These are phyloP conservation scores for Olivierus martensii DNA, from an alignment of 1,140 invertebrate genomes.

Conservation along the genomic window DNA sequence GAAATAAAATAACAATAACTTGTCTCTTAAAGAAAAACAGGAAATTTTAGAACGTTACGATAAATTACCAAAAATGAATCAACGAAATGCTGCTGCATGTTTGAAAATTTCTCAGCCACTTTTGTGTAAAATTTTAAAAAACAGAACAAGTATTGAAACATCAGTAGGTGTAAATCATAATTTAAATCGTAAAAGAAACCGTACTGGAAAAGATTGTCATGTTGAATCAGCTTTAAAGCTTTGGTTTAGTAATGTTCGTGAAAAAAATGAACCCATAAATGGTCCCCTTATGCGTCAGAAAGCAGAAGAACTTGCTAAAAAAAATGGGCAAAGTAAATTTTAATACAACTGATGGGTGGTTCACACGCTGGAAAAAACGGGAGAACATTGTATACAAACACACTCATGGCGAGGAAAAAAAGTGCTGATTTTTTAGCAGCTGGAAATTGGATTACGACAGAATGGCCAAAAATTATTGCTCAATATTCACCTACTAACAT, in stretches of 20 bases:
- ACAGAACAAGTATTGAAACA: neutral
- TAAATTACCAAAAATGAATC: neutral
- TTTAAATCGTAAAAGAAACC: neutral
- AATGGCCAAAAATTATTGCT: neutral
- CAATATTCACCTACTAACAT: neutral
- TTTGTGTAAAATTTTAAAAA: conserved; percentile 1
- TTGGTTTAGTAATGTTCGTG: neutral
- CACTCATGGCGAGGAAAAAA: neutral
- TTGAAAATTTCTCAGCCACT: conserved; percentile 1
- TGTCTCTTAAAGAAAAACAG: too few relatives aligned
- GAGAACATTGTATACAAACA: neutral
- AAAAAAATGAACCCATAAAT: neutral
- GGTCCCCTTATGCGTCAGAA: neutral
- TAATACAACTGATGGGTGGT: neutral
- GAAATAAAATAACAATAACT: too few relatives aligned
- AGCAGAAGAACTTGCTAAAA: neutral
- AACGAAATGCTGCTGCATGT: neutral
- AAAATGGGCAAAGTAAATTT: neutral
- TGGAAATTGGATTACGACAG: neutral
- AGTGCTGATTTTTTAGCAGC: neutral
- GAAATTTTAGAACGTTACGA: neutral
- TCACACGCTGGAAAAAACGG: neutral
- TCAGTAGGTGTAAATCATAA: too few relatives aligned
- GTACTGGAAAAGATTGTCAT: neutral
- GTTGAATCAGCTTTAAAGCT: neutral